Percentiles rank a stretch among this genome's conserved stretches.
phyloP scores from a whole-genome alignment of 2,888 invertebrate genomes.

The Drosophila sordidula region DNA sequence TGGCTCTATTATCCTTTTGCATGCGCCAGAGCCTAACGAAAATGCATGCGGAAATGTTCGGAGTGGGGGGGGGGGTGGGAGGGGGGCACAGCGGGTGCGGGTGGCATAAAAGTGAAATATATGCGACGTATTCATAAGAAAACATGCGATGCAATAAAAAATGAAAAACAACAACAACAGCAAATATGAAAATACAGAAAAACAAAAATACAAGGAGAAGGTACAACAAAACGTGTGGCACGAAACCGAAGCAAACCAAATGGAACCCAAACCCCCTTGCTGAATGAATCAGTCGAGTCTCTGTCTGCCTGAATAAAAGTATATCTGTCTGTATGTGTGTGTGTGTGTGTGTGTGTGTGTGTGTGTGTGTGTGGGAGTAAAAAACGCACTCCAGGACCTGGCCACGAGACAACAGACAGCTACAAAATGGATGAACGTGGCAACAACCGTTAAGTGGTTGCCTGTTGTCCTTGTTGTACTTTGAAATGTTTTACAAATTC shows the following conservation, averaged over 20 bases:
- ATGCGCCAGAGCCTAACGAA: constrained; percentile 50
- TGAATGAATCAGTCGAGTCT: constrained; percentile 56
- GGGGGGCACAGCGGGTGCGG: neutral
- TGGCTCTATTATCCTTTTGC: constrained; percentile 63
- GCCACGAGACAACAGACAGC: constrained; percentile 52
- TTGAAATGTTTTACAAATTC: constrained; percentile 79
- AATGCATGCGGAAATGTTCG: constrained; percentile 41
- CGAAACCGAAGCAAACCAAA: constrained; percentile 56
- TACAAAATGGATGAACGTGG: constrained; percentile 77
- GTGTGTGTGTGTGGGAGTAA: constrained; percentile 13
- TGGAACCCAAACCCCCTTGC: constrained; percentile 36
- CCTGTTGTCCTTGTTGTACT: constrained; percentile 74
- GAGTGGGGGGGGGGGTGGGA: neutral
- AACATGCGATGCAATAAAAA: constrained; percentile 63
- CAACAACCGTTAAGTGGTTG: constrained; percentile 81
- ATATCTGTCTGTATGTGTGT: constrained; percentile 2
- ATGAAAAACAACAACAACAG: constrained; percentile 14
- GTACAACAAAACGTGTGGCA: constrained; percentile 52
- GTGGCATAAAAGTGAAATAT: constrained; percentile 64
- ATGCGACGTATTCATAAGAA: constrained; percentile 64
- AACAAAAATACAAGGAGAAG: constrained; percentile 20
- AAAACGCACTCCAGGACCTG: constrained; percentile 71
- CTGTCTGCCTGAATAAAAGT: constrained; percentile 28
- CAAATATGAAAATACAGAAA: constrained; percentile 21
- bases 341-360: too few species aligned